Evolutionary conservation across 2,113 vertebrate genomes (phyloP).

Genomic region (Leptodactylus fuscus): DNA sequence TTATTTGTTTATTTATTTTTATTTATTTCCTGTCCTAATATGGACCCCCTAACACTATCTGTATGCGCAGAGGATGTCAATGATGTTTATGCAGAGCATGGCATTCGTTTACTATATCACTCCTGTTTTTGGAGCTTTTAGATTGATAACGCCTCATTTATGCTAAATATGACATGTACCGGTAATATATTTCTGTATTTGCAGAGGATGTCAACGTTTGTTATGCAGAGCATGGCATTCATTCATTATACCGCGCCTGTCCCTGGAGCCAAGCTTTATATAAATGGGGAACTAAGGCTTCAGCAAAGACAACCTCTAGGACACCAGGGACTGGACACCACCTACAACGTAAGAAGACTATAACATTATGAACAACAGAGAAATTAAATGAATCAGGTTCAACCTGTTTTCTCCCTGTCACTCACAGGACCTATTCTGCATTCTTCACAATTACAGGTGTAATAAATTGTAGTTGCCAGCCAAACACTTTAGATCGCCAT

Average conservation of each 20-base stretch:
- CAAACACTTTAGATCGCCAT: no score
- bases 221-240: constrained; percentile 93
- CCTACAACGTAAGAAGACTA: constrained; percentile 85
- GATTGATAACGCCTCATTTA: no score
- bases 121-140: no score
- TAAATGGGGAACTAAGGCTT: constrained; percentile 88
- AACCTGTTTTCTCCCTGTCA: no score
- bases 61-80: no score
- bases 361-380: not conserved
- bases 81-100: no score
- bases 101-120: no score
- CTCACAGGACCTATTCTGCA: not conserved
- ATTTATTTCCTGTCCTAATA: no score
- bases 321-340: constrained; percentile 80
- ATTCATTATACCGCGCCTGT: constrained; percentile 85
- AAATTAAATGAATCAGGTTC: no score
- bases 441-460: not conserved
- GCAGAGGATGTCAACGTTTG: constrained; percentile 90
- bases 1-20: no score
- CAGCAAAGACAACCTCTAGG: constrained; percentile 85
- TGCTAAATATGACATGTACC: not conserved
- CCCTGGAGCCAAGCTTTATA: constrained; percentile 81
- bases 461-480: no score
- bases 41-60: no score
- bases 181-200: not conserved